phyloP scores from a whole-genome alignment of 2,888 invertebrate genomes.

The Dioctria linearis region DNA sequence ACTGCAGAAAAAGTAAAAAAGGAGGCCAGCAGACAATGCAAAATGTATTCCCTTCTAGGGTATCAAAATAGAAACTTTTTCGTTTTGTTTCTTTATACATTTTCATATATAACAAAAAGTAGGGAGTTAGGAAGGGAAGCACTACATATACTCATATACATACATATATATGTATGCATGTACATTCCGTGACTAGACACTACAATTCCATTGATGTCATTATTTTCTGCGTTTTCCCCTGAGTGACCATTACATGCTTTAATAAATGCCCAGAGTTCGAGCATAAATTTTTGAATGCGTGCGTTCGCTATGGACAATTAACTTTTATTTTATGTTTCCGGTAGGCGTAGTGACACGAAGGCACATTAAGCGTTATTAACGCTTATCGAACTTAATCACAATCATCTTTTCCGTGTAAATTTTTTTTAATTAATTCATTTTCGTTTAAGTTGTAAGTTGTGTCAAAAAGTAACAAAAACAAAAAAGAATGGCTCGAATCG shows the following conservation, averaged over 20 bases:
- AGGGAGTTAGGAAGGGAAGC: too few relatives aligned
- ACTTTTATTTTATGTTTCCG: constrained; percentile 57
- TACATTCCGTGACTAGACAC: not conserved
- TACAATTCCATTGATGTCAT: constrained; percentile 9
- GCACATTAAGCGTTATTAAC: constrained; percentile 34
- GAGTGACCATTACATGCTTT: constrained; percentile 49
- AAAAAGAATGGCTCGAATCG: too few relatives aligned
- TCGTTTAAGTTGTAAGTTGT: too few relatives aligned
- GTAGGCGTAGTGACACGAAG: constrained; percentile 51
- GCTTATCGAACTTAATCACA: constrained; percentile 43
- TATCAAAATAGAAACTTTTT: too few relatives aligned
- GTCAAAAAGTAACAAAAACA: too few relatives aligned
- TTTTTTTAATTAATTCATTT: constrained; percentile 7
- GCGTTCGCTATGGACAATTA: constrained; percentile 54
- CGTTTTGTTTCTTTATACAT: too few relatives aligned
- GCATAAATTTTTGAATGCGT: constrained; percentile 51
- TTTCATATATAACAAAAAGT: too few relatives aligned
- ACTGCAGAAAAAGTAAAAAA: too few relatives aligned
- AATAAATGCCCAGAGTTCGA: constrained; percentile 37
- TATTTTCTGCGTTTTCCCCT: constrained; percentile 7
- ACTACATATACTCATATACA: too few relatives aligned
- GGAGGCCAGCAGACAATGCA: too few relatives aligned
- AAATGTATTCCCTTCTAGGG: too few relatives aligned
- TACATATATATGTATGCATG: not conserved
- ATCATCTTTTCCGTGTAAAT: constrained; percentile 1